phyloP scores from a whole-genome alignment of 1,140 invertebrate species.

The Drosophila novamexicana region DNA sequence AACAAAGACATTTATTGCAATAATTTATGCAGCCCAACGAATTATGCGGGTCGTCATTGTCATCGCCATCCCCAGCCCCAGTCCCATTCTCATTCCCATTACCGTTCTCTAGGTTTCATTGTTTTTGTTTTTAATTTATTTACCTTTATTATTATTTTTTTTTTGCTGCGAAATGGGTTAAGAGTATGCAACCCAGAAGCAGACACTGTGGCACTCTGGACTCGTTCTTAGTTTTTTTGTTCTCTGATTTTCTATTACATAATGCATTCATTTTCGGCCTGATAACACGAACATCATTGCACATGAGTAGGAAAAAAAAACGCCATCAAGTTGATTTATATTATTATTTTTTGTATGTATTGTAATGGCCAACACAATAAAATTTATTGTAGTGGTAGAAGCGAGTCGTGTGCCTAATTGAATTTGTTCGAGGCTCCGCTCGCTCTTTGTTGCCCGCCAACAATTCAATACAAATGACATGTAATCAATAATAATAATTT shows the following conservation, averaged over 20 bases:
- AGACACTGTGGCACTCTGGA: neutral
- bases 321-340: neutral
- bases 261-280: constrained; percentile 56
- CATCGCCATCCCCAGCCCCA: neutral
- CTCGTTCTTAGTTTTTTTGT: constrained; percentile 14
- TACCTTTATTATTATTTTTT: neutral
- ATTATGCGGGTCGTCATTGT: constrained; percentile 27
- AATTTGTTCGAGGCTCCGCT: constrained; percentile 57
- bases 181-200: constrained; percentile 61
- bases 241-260: constrained; percentile 45
- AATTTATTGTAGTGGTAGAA: constrained; percentile 38
- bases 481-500: constrained; percentile 77
- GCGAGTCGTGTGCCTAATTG: constrained; percentile 64
- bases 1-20: constrained; percentile 70
- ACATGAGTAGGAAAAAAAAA: constrained; percentile 10
- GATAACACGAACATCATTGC: constrained; percentile 4
- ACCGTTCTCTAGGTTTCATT: neutral
- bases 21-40: constrained; percentile 55
- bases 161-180: constrained; percentile 61
- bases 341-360: neutral
- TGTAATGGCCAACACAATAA: constrained; percentile 45
- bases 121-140: constrained; percentile 41
- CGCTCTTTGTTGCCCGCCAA: constrained; percentile 21
- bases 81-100: neutral
- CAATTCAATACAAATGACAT: constrained; percentile 67